A percentile compares a stretch with the other conserved stretches of the same genome.
Evolutionary conservation across 2,888 invertebrate genomes (phyloP).

Genomic region (Athetis lepigone): DNA sequence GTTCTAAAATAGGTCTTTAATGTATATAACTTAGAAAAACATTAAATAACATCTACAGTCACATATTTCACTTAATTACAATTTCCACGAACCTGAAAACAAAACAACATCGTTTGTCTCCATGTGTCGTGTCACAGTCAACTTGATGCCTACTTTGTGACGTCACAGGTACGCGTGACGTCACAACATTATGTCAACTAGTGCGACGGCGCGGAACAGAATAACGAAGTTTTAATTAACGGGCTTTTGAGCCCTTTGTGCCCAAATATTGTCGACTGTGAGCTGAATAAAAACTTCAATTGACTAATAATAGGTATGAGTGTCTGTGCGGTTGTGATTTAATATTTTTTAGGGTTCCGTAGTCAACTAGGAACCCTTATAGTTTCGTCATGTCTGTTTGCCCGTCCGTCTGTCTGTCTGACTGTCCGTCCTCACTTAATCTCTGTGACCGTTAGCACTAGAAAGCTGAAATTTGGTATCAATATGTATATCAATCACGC

Average conservation of each 20-base stretch:
- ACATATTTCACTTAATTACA: no score
- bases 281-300: constrained; percentile 34
- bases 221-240: constrained; percentile 69
- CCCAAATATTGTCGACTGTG: constrained; percentile 28
- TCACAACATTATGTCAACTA: constrained; percentile 29
- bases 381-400: no score
- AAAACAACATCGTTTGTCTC: constrained; percentile 18
- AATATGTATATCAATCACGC: no score
- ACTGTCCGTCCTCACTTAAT: no score
- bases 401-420: no score
- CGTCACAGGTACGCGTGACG: constrained; percentile 32
- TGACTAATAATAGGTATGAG: neutral
- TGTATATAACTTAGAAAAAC: no score
- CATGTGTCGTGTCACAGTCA: constrained; percentile 16
- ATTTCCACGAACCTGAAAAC: neutral
- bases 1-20: no score
- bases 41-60: no score
- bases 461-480: no score
- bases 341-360: neutral
- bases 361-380: no score
- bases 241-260: constrained; percentile 52
- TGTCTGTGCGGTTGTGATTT: neutral
- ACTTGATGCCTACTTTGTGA: constrained; percentile 23
- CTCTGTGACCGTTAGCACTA: no score
- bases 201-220: constrained; percentile 60